Percentiles rank a stretch among this genome's conserved stretches.
Evolutionary conservation across 2,888 invertebrate species (phyloP).

Genomic region (Drosophila prostipennis): DNA sequence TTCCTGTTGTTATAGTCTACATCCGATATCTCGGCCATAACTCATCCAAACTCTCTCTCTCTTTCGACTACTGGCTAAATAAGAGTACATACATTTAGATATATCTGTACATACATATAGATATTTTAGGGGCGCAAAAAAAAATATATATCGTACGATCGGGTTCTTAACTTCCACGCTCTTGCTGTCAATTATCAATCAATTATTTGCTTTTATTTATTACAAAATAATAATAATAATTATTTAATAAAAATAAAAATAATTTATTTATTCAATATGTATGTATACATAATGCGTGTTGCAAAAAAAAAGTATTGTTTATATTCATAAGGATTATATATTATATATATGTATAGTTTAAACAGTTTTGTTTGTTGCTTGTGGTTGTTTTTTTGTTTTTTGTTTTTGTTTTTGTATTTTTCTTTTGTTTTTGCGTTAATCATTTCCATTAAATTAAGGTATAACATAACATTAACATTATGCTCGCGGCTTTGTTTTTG

Average conservation of each 20-base stretch:
- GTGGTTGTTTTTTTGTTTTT: conserved; percentile 28
- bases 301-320: conserved; percentile 37
- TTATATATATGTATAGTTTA: conserved; percentile 61
- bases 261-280: conserved; percentile 76
- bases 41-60: conserved; percentile 6
- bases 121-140: conserved; percentile 22
- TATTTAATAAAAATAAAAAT: conserved; percentile 72
- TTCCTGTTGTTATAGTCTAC: background rate
- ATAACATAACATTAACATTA: conserved; percentile 58
- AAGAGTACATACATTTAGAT: conserved; percentile 47
- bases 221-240: conserved; percentile 74
- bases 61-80: conserved; percentile 42
- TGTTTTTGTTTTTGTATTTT: background rate
- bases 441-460: conserved; percentile 38
- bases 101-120: conserved; percentile 46
- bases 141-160: conserved; percentile 19
- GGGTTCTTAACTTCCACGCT: conserved; percentile 12
- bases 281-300: conserved; percentile 50
- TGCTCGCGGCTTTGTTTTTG: conserved; percentile 31
- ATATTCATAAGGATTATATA: conserved; percentile 34
- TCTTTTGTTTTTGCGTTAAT: conserved; percentile 36
- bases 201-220: conserved; percentile 57
- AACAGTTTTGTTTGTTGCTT: conserved; percentile 43
- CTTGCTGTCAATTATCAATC: conserved; percentile 15
- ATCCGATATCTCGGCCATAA: conserved; percentile 5